Evolutionary conservation across 2,113 vertebrate species (phyloP), one percentile per base, ranked within the genome.

Genomic region (Malurus cyaneus): DNA sequence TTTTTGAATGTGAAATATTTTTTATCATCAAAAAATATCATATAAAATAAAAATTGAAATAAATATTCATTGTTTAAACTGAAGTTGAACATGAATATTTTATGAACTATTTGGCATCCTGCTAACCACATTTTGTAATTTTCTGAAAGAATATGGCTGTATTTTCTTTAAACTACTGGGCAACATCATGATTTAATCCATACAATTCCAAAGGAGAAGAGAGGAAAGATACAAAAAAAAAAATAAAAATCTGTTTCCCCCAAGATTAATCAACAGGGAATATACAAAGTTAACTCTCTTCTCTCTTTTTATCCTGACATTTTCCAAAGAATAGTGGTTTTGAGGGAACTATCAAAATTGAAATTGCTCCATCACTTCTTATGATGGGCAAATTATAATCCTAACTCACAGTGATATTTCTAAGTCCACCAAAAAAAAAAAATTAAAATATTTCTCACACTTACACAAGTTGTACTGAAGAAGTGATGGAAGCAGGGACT

Each of bases 1-100:
- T 86, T 91, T 91, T 80, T 91, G 39, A 92, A 80, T 64, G 44
- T 67, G 67, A 92, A 54, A 80, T 86, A 71, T 52, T 84, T 88
- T 47, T 20, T 53, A 52, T 42, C 9, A 23, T 54, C 72, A 74
- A 41, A 86, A 90, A 91, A 5, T 56, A 66, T 86, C 6, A 66
- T 29, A 50, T 21, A 18, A 11, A 73, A 83, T 34, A 83, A 80
- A 88, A 80, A 18, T 15, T 11, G 5, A 26, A 39, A 73, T 5
- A 83, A 66, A 50, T 66, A 65, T 31, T 89, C 2, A 0, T 62
- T 79, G 32, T 36, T 92, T 72, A 83, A 93, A 56, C 21, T 42
- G 56, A 82, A 89, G n/a, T 52, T 82, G 29, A 93, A 72, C 39
- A 56, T 24, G 36, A 70, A 41, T 12, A 67, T 77, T 77, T 61